phyloP scores from a whole-genome alignment of 2,888 invertebrate species.

The Drosophila atroscutellata region DNA sequence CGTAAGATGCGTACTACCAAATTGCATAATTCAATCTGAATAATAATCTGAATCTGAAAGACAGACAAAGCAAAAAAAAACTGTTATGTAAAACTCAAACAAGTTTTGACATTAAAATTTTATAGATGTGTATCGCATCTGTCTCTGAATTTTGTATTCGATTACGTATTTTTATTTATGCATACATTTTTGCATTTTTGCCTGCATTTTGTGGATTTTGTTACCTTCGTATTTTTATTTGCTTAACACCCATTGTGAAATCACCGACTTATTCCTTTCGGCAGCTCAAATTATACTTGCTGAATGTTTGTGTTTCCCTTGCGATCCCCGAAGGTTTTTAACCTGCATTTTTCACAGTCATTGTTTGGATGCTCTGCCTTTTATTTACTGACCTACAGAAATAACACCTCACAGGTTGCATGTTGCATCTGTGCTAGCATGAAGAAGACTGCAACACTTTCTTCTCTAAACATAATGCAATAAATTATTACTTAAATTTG shows the following conservation, averaged over 20 bases:
- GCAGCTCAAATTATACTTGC: neutral
- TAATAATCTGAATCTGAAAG: no score
- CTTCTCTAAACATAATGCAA: neutral
- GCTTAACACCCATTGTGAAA: neutral
- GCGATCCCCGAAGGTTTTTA: neutral
- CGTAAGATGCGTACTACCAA: conserved; percentile 62
- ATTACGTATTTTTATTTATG: neutral
- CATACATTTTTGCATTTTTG: no score
- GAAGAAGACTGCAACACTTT: neutral
- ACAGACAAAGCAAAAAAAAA: neutral
- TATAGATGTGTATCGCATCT: neutral
- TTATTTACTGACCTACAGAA: conserved; percentile 3
- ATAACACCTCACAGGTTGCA: neutral
- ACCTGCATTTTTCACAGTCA: neutral
- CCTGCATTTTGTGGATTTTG: neutral
- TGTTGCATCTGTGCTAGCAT: neutral
- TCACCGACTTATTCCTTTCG: neutral
- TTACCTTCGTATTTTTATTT: neutral
- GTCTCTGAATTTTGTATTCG: neutral
- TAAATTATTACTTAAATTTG: neutral
- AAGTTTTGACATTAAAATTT: conserved; percentile 14
- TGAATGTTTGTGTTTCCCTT: neutral
- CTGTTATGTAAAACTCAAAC: conserved; percentile 13
- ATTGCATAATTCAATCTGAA: conserved; percentile 61
- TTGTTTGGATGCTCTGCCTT: no score